Evolutionary conservation across 1,140 invertebrate species (phyloP), one percentile per base, ranked within the genome.

Genomic region (Cotesia chilonis): DNA sequence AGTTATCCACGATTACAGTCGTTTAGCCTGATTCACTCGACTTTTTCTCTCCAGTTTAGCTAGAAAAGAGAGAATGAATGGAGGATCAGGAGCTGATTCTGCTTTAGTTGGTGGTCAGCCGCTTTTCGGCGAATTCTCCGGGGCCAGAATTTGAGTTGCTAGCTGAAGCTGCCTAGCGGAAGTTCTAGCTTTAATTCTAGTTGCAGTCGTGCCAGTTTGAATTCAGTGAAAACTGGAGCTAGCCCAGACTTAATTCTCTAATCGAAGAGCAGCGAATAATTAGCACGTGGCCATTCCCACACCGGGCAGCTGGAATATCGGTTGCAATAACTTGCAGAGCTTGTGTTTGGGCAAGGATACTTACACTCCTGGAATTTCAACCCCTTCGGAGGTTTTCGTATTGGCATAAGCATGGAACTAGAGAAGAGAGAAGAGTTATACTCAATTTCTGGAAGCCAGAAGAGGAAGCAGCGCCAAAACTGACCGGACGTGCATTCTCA

Each of bases 71-170:
- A 47, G 41, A 47, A 10, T 10, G 5, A 47, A 47, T 47, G 10
- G 7, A 47, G 47, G 28, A 47, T 60, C 54, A 60, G 35, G 35
- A 69, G 57, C 70, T 66, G 70, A 72, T 72, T 72, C 61, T 51
- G 52, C 74, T 41, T 61, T 66, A 76, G 76, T 78, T 78, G 77
- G 76, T 74, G 76, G 65, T 74, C 73, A 52, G 57, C 72, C 76
- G 78, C 78, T 80, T 80, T 72, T 66, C 72, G 28, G 28, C 28
- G 70, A 75, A 75, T 75, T 72, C 70, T 75, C 70, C 61, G 68
- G 57, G 54, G 71, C 54, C 66, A 10, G 41, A 41, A 9, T 9
- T 41, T 1, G 38, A 47, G 41, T 5, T 47, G 41, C 41, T 47
- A 47, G 28, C 28, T 28, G 2, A 28, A 28, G 28, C 28, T 28